Evolutionary conservation across 2,113 vertebrate genomes (phyloP).

Genomic region (Pholis gunnellus): DNA sequence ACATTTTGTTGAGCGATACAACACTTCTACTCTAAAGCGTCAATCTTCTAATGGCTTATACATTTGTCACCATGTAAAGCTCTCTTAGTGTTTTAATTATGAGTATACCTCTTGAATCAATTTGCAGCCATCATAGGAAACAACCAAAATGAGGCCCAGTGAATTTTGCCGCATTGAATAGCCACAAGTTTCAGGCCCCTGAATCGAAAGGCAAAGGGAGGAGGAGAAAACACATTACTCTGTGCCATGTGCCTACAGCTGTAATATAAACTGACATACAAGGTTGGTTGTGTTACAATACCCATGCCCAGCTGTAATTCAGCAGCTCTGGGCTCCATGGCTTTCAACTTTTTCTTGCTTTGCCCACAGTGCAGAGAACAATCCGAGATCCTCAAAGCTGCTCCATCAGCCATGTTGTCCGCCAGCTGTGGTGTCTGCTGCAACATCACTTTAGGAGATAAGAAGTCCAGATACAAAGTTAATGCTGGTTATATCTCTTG

Average conservation of each 20-base stretch:
- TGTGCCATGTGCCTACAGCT: neutral
- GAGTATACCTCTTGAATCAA: conserved; percentile 57
- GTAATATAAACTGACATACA: neutral
- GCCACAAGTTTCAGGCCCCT: conserved; percentile 58
- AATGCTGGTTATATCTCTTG: neutral
- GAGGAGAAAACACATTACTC: neutral
- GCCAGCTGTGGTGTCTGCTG: neutral
- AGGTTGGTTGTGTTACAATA: neutral
- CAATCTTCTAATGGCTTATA: neutral
- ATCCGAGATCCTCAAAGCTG: conserved; percentile 43
- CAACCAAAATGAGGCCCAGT: conserved; percentile 45
- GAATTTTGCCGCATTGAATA: conserved; percentile 24
- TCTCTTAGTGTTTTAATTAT: neutral
- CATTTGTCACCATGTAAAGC: neutral
- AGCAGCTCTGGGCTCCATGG: conserved; percentile 38
- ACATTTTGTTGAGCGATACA: neutral
- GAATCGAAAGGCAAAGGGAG: conserved; percentile 17
- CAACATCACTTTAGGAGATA: neutral
- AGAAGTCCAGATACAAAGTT: neutral
- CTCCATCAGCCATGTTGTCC: conserved; percentile 5
- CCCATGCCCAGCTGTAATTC: conserved; percentile 54
- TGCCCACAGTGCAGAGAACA: conserved; percentile 51
- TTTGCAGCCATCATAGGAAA: conserved; percentile 65
- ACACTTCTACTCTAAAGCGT: neutral
- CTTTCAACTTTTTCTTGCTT: conserved; percentile 54